Base-by-base conservation (phyloP, 2,113 vertebrate species). In the Ammodytes marinus region DNA sequence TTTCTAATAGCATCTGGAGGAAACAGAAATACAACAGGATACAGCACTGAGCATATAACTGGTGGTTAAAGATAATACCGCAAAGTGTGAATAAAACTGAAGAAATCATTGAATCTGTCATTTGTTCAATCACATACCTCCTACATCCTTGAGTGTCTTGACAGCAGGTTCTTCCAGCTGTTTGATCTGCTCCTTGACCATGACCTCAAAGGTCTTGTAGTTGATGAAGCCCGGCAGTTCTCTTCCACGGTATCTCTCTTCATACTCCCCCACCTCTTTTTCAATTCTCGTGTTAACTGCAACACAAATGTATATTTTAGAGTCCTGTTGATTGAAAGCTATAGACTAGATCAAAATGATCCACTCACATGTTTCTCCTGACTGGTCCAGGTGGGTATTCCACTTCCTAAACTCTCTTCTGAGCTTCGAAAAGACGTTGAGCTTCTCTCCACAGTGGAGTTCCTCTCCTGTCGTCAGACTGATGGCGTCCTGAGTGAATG, bases 151-250 rank as follows among this genome's bases (percentile, higher is more conserved):
- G 17, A 97, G 87, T 59, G 92, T 94, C 0, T 14, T 76, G 0
- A 97, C 0, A 0, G 97, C 96, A 0, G 97, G 97, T 39, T 95
- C 92, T 69, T 97, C 96, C 74, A 98, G 86, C 0, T 64, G 42
- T 27, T 57, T 63, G 67, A 98, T 91, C 69, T 97, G 95, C 0
- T 95, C 78, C 75, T 91, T 96, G 37, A 97, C 65, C 12, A 97
- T 94, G 3, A 74, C 78, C 86, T 98, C 97, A 81, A 98, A 97
- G 0, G 94, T 96, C 74, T 83, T 96, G 84, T 96, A 97, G 82
- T 93, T 98, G 86, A 93, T 93, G 86, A 98, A 97, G 1, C 96
- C 96, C 0, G 95, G 95, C 47, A 97, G 95, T 75, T 97, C 97
- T 80, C 95, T 88, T 1, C 97, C 97, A 15, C 96, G 95, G 79